These are phyloP conservation scores for Baccha elongata DNA, from an alignment of 2,888 invertebrate species.

Conservation along the genomic window DNA sequence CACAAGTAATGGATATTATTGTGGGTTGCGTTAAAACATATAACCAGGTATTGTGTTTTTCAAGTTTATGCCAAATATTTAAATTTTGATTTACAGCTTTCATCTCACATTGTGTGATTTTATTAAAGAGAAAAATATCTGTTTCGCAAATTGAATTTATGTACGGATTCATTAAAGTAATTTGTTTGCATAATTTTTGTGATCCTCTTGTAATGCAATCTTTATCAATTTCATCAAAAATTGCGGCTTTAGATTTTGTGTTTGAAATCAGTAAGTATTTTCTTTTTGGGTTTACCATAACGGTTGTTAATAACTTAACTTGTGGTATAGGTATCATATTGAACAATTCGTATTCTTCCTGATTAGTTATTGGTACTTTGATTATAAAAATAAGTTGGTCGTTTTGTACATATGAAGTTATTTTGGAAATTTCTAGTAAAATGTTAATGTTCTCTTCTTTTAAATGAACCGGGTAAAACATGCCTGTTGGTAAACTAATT, in stretches of 20 bases:
- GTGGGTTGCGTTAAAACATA: constrained; percentile 11
- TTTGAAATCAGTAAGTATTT: background rate
- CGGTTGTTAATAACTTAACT: background rate
- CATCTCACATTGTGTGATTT: no score
- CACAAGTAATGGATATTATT: constrained; percentile 6
- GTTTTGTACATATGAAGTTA: background rate
- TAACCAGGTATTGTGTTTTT: constrained; percentile 18
- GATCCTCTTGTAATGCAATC: background rate
- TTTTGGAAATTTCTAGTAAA: background rate
- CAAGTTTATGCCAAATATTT: constrained; percentile 21
- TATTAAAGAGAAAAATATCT: no score
- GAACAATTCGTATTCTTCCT: background rate
- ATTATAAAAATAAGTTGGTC: background rate
- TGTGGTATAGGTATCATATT: no score
- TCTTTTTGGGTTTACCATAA: background rate
- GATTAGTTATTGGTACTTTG: constrained; percentile 2
- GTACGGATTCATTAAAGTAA: no score
- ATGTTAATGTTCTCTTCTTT: constrained; percentile 2
- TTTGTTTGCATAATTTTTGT: no score
- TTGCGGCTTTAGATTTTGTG: no score
- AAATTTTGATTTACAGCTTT: background rate
- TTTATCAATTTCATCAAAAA: constrained; percentile 4
- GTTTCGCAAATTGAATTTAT: no score
- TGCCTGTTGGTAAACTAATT: background rate
- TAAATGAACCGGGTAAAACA: background rate